Evolutionary conservation across 2,888 invertebrate species (phyloP).

Genomic region (Morpho deidamia): DNA sequence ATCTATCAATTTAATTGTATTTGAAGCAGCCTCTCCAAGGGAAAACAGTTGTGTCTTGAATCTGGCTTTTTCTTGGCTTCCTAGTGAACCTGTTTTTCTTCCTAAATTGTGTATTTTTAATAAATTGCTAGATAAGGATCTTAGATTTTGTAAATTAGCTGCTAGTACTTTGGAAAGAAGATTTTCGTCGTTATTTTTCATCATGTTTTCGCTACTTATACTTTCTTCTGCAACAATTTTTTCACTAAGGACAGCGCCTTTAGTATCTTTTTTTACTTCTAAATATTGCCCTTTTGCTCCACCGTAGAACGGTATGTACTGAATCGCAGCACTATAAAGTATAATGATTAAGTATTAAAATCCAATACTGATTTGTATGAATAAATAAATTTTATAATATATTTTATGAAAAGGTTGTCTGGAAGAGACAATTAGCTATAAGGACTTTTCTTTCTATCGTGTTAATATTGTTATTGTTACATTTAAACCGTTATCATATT

Average conservation of each 20-base stretch:
- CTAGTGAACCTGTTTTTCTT: slow-evolving; percentile 77
- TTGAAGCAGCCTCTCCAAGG: slow-evolving; percentile 77
- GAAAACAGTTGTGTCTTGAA: slow-evolving; percentile 78
- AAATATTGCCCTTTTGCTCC: slow-evolving; percentile 84
- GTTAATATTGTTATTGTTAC: too few relatives aligned
- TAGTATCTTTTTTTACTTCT: slow-evolving; percentile 74
- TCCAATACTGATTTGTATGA: neutral
- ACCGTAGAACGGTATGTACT: slow-evolving; percentile 83
- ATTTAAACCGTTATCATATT: too few relatives aligned
- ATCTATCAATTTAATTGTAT: slow-evolving; percentile 73
- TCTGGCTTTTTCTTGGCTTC: slow-evolving; percentile 69
- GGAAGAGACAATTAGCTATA: too few relatives aligned
- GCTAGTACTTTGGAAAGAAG: slow-evolving; percentile 63
- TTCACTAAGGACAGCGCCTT: slow-evolving; percentile 71
- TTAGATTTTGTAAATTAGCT: slow-evolving; percentile 78
- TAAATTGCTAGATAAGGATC: slow-evolving; percentile 75
- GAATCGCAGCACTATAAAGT: slow-evolving; percentile 44
- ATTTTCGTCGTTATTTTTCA: slow-evolving; percentile 60
- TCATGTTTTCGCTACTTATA: slow-evolving; percentile 56
- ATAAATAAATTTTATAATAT: too few relatives aligned
- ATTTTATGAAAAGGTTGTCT: too few relatives aligned
- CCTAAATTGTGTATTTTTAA: slow-evolving; percentile 80
- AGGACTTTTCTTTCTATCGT: too few relatives aligned
- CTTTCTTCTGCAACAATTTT: slow-evolving; percentile 66
- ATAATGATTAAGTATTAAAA: neutral